Conservation (phyloP, 30 jellyfish, hydroid and myxozoan genomes). For the Aurelia aurita region DNA sequence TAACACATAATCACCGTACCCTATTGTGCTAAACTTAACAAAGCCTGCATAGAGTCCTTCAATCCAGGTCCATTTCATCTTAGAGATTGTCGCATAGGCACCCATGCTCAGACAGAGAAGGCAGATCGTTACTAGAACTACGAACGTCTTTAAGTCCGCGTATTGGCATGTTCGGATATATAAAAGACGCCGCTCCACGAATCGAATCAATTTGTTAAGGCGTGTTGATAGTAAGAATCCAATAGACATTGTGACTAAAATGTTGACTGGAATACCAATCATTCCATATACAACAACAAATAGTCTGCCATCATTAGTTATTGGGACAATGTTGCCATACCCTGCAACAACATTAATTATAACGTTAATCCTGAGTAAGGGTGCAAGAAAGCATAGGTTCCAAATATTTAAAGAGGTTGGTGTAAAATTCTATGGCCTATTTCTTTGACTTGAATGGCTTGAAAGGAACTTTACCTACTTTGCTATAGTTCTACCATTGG, state of each 20-base stretch:
- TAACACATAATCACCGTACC: conserved; percentile 49
- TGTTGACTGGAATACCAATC: conserved; percentile 51
- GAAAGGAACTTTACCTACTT: no score
- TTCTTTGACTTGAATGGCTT: no score
- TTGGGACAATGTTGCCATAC: conserved; percentile 50
- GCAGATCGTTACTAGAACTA: not conserved
- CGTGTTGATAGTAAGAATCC: conserved; percentile 43
- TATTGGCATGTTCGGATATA: not conserved
- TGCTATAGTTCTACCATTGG: no score
- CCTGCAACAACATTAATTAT: conserved; percentile 23
- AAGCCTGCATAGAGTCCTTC: conserved; percentile 38
- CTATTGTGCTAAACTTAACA: conserved; percentile 57
- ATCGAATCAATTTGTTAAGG: conserved; percentile 13
- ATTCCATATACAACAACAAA: conserved; percentile 31
- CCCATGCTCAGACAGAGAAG: conserved; percentile 32
- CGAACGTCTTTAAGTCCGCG: conserved; percentile 28
- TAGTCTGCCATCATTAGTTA: conserved; percentile 47
- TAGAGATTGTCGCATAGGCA: conserved; percentile 1
- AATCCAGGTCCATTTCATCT: conserved; percentile 51
- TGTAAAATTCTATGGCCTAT: no score
- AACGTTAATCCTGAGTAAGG: no score
- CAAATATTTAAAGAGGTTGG: no score
- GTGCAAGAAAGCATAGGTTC: no score
- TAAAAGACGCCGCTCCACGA: conserved; percentile 13
- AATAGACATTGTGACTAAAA: conserved; percentile 28